Evolutionary conservation across 2,113 vertebrate genomes (phyloP), one percentile per base, ranked within the genome.

Genomic region (Delphinapterus leucas): DNA sequence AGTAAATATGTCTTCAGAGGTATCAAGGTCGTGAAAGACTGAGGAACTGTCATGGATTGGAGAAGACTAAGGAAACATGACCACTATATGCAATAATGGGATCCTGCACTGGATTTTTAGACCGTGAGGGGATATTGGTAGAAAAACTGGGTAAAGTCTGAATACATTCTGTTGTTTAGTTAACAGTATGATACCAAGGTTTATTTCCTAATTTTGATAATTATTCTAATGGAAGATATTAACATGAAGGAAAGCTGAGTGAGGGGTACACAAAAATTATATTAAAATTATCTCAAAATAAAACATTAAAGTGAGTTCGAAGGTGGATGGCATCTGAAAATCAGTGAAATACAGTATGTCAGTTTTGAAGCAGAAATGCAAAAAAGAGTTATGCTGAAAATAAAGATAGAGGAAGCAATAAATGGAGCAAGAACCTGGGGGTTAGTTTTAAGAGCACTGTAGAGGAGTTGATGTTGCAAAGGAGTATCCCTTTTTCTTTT

Each of bases 161-260:
- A 74, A 44, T 58, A n/a, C 4, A 33, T 71, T 63, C 5, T 67
- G 6, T 92, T 87, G 21, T 67, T 89, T 80, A 73, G 25, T 70
- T 71, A 71, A 49, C 79, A 83, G 17, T 88, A 53, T n/a, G 31
- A 28, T 63, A 71, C 23, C 28, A 76, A 61, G 58, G 20, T 87
- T 94, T 86, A 68, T 93, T 60, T 84, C 49, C 87, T 88, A 88
- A 76, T 83, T 94, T 93, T 86, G 67, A 71, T 81, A 23, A 36
- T 55, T 91, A 15, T 82, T 70, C 9, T 91, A 82, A 55, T 76
- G 6, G 74, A 91, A 76, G 74, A 83, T 70, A 88, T 0, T 84
- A 96, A 49, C 10, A 33, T 87, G 70, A 92, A 47, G 61, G 31
- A 65, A 93, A 67, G 26, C 44, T 79, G 17, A 20, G 11, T 83